phyloP scores from a whole-genome alignment of 2,113 vertebrate species.

The Euleptes europaea region DNA sequence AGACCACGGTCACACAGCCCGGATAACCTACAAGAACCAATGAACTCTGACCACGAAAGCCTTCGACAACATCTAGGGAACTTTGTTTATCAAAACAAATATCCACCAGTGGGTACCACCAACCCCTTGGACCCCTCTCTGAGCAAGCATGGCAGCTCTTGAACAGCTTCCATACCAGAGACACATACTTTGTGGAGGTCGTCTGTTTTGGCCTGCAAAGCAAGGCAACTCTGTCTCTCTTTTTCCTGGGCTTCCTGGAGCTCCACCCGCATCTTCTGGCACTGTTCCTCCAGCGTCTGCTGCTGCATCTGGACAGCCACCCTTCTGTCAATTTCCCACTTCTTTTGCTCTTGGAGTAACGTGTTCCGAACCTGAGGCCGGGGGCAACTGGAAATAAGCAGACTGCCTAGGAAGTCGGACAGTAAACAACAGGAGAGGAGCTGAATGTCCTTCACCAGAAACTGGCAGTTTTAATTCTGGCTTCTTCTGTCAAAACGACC shows the following conservation, averaged over 20 bases:
- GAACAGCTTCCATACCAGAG: background rate
- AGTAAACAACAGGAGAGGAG: too few species aligned
- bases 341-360: slow-evolving; percentile 53
- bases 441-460: too few species aligned
- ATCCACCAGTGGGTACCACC: too few species aligned
- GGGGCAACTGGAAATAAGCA: accelerated
- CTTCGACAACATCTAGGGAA: too few species aligned
- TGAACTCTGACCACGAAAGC: too few species aligned
- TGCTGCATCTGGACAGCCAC: slow-evolving; percentile 53
- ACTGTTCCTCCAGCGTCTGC: slow-evolving; percentile 65
- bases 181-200: slow-evolving; percentile 74
- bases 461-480: too few species aligned
- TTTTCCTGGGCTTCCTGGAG: slow-evolving; percentile 45
- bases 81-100: too few species aligned
- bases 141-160: accelerated
- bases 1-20: too few species aligned
- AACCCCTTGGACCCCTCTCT: background rate
- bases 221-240: slow-evolving; percentile 51
- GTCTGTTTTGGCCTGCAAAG: slow-evolving; percentile 64
- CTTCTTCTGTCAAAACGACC: too few species aligned
- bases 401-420: background rate
- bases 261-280: slow-evolving; percentile 29
- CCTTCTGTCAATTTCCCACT: slow-evolving; percentile 62
- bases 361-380: slow-evolving; percentile 38
- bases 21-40: too few species aligned